These are phyloP conservation scores for Toxotes chatareus DNA, from an alignment of 2,113 vertebrate species.

Conservation along the genomic window DNA sequence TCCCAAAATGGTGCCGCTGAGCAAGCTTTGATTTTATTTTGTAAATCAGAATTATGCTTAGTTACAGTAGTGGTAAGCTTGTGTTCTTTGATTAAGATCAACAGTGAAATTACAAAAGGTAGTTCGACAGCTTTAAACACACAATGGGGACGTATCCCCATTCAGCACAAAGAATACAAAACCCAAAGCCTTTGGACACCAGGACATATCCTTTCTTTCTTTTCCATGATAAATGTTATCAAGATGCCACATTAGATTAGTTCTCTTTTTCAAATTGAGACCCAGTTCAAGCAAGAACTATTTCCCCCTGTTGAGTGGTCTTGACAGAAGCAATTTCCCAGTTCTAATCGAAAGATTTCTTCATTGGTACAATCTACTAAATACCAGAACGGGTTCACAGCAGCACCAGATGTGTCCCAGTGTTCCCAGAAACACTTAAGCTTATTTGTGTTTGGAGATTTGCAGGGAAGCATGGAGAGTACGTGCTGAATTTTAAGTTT, in stretches of 20 bases:
- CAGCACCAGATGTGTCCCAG: slow-evolving; percentile 71
- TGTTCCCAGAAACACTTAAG: slow-evolving; percentile 31
- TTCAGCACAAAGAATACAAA: slow-evolving; percentile 24
- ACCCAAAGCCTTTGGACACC: slow-evolving; percentile 28
- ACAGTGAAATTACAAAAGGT: not conserved
- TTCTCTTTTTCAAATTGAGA: slow-evolving; percentile 71
- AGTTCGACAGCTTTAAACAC: slow-evolving; percentile 17
- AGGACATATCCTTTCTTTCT: slow-evolving; percentile 36
- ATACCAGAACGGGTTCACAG: slow-evolving; percentile 49
- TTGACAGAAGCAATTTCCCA: slow-evolving; percentile 84
- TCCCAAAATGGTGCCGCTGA: slow-evolving; percentile 32
- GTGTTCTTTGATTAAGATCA: slow-evolving; percentile 21
- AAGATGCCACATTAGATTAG: slow-evolving; percentile 79
- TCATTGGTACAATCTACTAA: slow-evolving; percentile 70
- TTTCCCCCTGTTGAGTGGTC: slow-evolving; percentile 65
- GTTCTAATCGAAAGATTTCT: slow-evolving; percentile 79
- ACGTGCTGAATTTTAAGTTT: slow-evolving; percentile 20
- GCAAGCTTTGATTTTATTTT: slow-evolving; percentile 41
- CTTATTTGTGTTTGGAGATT: slow-evolving; percentile 31
- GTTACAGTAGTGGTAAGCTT: not conserved
- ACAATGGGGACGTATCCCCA: slow-evolving; percentile 16
- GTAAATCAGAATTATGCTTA: slow-evolving; percentile 27
- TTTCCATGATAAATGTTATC: slow-evolving; percentile 67
- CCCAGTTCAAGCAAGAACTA: slow-evolving; percentile 69
- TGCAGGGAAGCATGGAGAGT: slow-evolving; percentile 3